phyloP scores from a whole-genome alignment of 2,888 invertebrate genomes.

The Notodonta dromedarius region DNA sequence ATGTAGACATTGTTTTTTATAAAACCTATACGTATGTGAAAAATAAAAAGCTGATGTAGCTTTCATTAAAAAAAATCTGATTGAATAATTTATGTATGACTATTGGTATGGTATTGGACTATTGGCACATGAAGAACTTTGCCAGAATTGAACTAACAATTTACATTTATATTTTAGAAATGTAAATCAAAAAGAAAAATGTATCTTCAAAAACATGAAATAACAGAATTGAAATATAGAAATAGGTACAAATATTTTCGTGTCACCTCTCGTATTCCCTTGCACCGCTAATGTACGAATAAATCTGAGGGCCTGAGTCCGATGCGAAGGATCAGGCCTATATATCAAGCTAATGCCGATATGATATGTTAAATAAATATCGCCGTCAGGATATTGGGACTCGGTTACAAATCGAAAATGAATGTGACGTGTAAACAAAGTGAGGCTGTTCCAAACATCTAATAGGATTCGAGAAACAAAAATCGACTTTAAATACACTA shows the following conservation, averaged over 20 bases:
- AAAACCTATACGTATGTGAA: background rate
- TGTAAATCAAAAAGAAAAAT: too few species aligned
- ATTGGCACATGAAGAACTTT: too few species aligned
- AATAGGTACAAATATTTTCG: constrained; percentile 31
- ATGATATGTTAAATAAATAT: constrained; percentile 84
- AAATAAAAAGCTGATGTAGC: too few species aligned
- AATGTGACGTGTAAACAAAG: constrained; percentile 67
- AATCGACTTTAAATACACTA: too few species aligned
- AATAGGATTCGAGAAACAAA: background rate
- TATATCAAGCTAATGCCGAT: constrained; percentile 82
- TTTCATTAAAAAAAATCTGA: too few species aligned
- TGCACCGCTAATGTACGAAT: constrained; percentile 69
- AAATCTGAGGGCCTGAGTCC: constrained; percentile 67
- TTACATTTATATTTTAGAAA: too few species aligned
- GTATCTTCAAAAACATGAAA: too few species aligned
- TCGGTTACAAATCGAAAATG: constrained; percentile 60
- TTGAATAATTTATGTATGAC: too few species aligned
- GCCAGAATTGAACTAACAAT: too few species aligned
- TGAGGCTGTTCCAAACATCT: constrained; percentile 42
- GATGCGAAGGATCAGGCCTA: constrained; percentile 73
- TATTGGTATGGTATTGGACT: too few species aligned
- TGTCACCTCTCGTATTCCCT: constrained; percentile 53
- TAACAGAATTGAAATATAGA: constrained; percentile 12
- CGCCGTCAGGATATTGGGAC: constrained; percentile 76
- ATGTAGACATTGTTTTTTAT: background rate